Base-by-base conservation (phyloP, 2,113 vertebrate species). In the Amazona vittata region DNA sequence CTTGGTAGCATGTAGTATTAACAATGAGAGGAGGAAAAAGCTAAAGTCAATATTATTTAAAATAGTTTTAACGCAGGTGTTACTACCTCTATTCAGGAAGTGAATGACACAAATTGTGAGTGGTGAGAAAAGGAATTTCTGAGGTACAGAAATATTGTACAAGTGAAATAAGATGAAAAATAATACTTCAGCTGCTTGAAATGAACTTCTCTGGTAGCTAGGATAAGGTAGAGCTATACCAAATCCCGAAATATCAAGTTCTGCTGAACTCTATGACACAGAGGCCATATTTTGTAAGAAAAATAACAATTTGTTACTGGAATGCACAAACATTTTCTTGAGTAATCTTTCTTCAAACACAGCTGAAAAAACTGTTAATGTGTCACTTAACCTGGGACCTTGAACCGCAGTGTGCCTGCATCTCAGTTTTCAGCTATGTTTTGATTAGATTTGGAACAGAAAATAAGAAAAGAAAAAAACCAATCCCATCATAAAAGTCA, bases 341-440 rank as follows among this genome's bases (percentile, higher is more conserved):
- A 96, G 93, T 95, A 96, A 97, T 88, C 96, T 91, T 96, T 96
- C 84, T 69, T 91, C 84, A 97, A 97, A 97, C 93, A 97, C 91
- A 97, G 96, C 86, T 97, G 97, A 16, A 78, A 94, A 90, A 83
- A 65, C 12, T 90, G 95, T 97, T 97, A 97, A 97, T 97, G 67
- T 96, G 67, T 97, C 82, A 97, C 96, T 87, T 52, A 55, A 50
- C 31, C 29, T 75, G 43, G 41, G 93, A 96, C 94, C 89, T 94
- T 97, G 96, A 96, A 96, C 97, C 68, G 69, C 47, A 62, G 37
- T 15, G 25, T 53, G 22, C 41, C 70, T 79, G 12, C 63, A 44
- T 65, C 81, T 94, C 53, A 15, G 43, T 86, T 96, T 90, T 80
- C 79, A 86, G 68, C 46, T 2, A 7, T 5, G 18, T 41, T 93